Base-by-base conservation (phyloP, 2,113 vertebrate genomes). In the Xyrauchen texanus region DNA sequence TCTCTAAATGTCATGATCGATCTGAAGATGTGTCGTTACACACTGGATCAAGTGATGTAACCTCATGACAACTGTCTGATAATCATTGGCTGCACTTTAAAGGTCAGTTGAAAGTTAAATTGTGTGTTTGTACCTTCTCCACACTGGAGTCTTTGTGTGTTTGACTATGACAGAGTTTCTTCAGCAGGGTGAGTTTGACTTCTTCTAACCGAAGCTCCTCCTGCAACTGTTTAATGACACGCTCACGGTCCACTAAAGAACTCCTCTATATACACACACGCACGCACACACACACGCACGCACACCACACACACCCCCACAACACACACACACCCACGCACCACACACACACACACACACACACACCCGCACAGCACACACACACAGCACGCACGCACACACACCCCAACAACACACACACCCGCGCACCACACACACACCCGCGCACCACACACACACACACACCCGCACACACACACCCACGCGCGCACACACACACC, bases 151-250 rank as follows among this genome's bases (percentile, higher is more conserved):
- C 96, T 85, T 96, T 98, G 85, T 99, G 96, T 76, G 95, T 96
- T 77, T 99, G 97, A 86, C 96, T 98, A 81, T 98, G 97, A 47
- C 96, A 86, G 2, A 99, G 86, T 73, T 98, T 99, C 86, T 99
- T 98, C 84, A 99, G 87, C 64, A 99, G 85, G 57, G 98, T 96
- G 3, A 99, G 91, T 57, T 96, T 98, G n/a, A 97, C 96, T 88
- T 98, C 97, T 85, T 98, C 96, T 74, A 98, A 88, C 79, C 97
- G 84, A 78, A 99, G 88, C 87, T 99, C 97, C 81, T 98, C 96
- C 83, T 95, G 96, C 52, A 99, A 92, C 66, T 95, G 95, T 84
- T 95, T 96, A 60, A 98, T 97, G 89, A 98, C 92, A 5, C 87
- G 88, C 82, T 95, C 95, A 45, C 96, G 90, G 77, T 98, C 95